phyloP scores from a whole-genome alignment of 64 coral and sea anemone genomes.

The Dendrophyllia cribrosa region DNA sequence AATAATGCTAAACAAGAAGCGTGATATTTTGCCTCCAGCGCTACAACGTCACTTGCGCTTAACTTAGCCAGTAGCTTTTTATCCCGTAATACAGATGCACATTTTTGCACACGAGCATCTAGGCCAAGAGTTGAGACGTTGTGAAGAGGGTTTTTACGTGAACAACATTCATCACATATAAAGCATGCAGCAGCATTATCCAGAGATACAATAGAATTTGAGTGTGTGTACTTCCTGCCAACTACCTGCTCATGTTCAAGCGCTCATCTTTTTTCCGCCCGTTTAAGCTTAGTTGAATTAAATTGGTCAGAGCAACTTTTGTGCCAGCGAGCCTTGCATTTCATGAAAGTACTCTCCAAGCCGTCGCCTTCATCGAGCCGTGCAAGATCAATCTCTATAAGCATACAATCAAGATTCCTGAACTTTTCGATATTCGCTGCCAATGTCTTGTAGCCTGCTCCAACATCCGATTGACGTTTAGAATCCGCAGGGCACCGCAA shows the following conservation, averaged over 20 bases:
- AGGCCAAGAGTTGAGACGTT: conserved; percentile 61
- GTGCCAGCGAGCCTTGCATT: conserved; percentile 58
- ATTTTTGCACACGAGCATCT: conserved; percentile 65
- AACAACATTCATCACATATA: conserved; percentile 64
- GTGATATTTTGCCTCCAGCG: conserved; percentile 74
- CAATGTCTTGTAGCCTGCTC: conserved; percentile 38
- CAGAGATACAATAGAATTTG: conserved; percentile 28
- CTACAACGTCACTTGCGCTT: conserved; percentile 72
- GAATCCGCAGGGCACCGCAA: conserved; percentile 47
- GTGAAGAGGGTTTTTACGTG: conserved; percentile 60
- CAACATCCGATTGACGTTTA: conserved; percentile 2
- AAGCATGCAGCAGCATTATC: conserved; percentile 45
- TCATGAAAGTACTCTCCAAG: conserved; percentile 31
- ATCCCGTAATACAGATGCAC: conserved; percentile 66
- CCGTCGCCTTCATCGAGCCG: conserved; percentile 63
- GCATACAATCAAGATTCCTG: conserved; percentile 43
- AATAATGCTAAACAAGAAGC: conserved; percentile 51
- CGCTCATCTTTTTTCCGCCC: conserved; percentile 56
- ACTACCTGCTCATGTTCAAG: conserved; percentile 60
- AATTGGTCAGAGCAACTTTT: conserved; percentile 46
- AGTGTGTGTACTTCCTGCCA: conserved; percentile 58
- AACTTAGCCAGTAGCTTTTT: conserved; percentile 77
- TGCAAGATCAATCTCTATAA: conserved; percentile 8
- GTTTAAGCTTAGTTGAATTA: conserved; percentile 57
- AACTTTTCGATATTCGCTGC: conserved; percentile 32